Percentiles rank a stretch among this genome's conserved stretches.
phyloP scores from a whole-genome alignment of 2,888 invertebrate species.

The Pheosia gnoma region DNA sequence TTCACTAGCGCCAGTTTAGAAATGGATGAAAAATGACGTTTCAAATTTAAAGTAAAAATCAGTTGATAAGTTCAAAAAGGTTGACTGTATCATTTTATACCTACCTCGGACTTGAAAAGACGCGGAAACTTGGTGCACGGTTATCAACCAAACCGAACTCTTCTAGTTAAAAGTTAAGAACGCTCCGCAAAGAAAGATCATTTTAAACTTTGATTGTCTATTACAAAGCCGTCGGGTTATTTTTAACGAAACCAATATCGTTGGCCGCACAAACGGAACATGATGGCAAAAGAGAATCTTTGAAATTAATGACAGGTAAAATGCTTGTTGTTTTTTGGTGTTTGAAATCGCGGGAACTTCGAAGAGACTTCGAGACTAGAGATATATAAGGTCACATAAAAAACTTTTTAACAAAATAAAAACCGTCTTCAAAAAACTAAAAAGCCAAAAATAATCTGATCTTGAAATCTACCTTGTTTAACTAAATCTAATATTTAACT shows the following conservation, averaged over 20 bases:
- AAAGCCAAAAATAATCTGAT: no score
- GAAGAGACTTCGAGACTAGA: background rate
- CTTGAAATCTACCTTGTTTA: no score
- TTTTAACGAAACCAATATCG: slow-evolving; percentile 42
- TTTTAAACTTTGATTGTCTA: slow-evolving; percentile 66
- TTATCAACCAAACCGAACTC: slow-evolving; percentile 54
- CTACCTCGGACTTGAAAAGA: slow-evolving; percentile 27
- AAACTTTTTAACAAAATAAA: no score
- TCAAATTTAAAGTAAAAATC: background rate
- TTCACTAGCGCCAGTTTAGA: no score
- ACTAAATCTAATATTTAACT: no score
- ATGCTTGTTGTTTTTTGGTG: background rate
- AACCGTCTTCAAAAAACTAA: no score
- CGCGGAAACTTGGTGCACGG: slow-evolving; percentile 35
- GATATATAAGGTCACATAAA: background rate
- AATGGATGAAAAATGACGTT: background rate
- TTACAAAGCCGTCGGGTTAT: slow-evolving; percentile 46
- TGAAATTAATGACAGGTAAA: slow-evolving; percentile 9
- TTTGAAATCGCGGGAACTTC: background rate
- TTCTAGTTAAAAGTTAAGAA: slow-evolving; percentile 65
- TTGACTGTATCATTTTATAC: slow-evolving; percentile 29
- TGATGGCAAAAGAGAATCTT: slow-evolving; percentile 13
- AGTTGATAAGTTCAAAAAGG: slow-evolving; percentile 8
- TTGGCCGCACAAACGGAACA: slow-evolving; percentile 12
- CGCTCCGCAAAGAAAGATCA: slow-evolving; percentile 51